Conservation (phyloP, 2,797 vertebrate genomes). For the Argentina silus region DNA sequence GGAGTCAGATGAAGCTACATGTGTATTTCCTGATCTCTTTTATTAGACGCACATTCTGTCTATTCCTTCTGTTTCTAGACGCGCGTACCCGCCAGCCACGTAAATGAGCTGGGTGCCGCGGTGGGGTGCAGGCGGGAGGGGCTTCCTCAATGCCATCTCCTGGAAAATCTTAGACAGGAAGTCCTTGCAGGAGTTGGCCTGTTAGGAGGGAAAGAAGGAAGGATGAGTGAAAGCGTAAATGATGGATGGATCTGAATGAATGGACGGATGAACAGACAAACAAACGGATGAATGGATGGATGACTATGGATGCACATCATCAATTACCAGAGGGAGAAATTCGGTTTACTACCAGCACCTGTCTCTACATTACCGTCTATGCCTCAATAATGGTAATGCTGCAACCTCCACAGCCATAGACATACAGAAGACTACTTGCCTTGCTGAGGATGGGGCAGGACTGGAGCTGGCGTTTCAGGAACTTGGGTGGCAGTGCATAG, state of each 20-base stretch:
- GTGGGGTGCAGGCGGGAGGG: constrained; percentile 72
- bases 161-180: constrained; percentile 87
- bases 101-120: constrained; percentile 84
- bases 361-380: background rate
- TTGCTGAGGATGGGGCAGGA: constrained; percentile 86
- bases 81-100: constrained; percentile 75
- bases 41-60: no score
- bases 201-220: background rate
- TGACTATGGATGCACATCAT: background rate
- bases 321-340: background rate
- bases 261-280: background rate
- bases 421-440: constrained; percentile 18
- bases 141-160: constrained; percentile 82
- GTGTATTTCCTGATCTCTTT: no score
- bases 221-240: background rate
- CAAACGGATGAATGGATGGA: background rate
- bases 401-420: background rate
- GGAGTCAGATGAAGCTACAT: background rate
- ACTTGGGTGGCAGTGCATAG: constrained; percentile 84
- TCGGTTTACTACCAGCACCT: background rate
- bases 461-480: constrained; percentile 82
- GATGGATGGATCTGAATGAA: background rate
- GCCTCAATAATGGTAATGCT: background rate
- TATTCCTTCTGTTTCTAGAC: background rate
- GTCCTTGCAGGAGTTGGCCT: constrained; percentile 83